phyloP scores from a whole-genome alignment of 2,888 invertebrate species.

The Cataglyphis livida region DNA sequence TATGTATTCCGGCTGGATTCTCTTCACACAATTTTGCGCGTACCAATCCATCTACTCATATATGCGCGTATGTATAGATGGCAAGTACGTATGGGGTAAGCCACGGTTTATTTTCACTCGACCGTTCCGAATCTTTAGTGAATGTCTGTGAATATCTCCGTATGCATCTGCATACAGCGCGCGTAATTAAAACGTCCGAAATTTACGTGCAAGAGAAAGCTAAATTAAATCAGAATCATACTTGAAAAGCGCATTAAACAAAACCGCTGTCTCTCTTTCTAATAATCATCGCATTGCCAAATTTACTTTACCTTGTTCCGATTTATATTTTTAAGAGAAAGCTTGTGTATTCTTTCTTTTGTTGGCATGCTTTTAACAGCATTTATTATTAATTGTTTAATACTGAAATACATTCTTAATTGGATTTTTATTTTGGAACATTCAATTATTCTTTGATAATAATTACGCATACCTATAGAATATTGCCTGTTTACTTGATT shows the following conservation, averaged over 20 bases:
- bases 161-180: constrained; percentile 11
- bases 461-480: not conserved
- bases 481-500: not conserved
- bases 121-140: not conserved
- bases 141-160: not conserved
- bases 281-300: not conserved
- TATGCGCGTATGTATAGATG: not conserved
- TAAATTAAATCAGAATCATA: constrained; percentile 53
- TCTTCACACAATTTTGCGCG: not conserved
- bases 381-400: not conserved
- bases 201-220: not conserved
- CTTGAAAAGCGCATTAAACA: constrained; percentile 46
- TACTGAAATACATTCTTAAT: not conserved
- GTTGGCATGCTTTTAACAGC: not conserved
- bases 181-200: constrained; percentile 51
- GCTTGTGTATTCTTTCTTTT: not conserved
- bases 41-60: constrained; percentile 22
- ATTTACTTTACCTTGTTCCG: not conserved
- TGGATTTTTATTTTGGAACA: not conserved
- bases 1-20: not conserved
- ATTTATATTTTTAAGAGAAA: not conserved
- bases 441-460: not conserved
- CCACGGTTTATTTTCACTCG: constrained; percentile 52
- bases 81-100: constrained; percentile 21
- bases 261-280: constrained; percentile 36